phyloP scores from a whole-genome alignment of 2,888 invertebrate genomes.

The Molorchus minor region DNA sequence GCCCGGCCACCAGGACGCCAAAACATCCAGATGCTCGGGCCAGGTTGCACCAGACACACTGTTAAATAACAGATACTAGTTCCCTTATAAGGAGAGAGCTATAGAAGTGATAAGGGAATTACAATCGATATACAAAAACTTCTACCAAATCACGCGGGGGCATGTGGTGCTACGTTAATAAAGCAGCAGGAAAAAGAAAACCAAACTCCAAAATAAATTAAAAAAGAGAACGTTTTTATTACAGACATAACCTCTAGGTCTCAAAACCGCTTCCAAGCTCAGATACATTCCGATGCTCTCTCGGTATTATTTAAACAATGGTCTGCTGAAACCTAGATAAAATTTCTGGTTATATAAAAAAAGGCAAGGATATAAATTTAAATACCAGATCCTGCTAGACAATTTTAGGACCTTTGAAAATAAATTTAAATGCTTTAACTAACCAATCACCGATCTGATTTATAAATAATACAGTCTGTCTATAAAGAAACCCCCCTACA shows the following conservation, averaged over 20 bases:
- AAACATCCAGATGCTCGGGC: slow-evolving; percentile 38
- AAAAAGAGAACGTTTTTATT: background rate
- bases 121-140: too few relatives aligned
- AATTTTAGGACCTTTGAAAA: slow-evolving; percentile 39
- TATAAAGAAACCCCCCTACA: too few relatives aligned
- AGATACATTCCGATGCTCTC: slow-evolving; percentile 7
- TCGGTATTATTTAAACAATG: slow-evolving; percentile 23
- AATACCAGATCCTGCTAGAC: slow-evolving; percentile 11
- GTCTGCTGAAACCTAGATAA: slow-evolving; percentile 39
- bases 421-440: slow-evolving; percentile 21
- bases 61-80: background rate
- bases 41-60: slow-evolving; percentile 43
- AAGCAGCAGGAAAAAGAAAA: background rate
- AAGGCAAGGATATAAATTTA: slow-evolving; percentile 35
- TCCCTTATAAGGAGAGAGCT: background rate
- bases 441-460: slow-evolving; percentile 49
- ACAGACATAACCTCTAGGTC: background rate
- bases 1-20: slow-evolving; percentile 28
- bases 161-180: background rate
- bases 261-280: background rate
- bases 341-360: slow-evolving; percentile 34
- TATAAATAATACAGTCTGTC: too few relatives aligned
- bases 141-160: background rate
- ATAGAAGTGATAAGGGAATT: too few relatives aligned
- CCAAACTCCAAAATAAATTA: too few relatives aligned